Evolutionary conservation across 53 echinoderm and acorn worm genomes (phyloP).

Genomic region (Stichopus horrens): DNA sequence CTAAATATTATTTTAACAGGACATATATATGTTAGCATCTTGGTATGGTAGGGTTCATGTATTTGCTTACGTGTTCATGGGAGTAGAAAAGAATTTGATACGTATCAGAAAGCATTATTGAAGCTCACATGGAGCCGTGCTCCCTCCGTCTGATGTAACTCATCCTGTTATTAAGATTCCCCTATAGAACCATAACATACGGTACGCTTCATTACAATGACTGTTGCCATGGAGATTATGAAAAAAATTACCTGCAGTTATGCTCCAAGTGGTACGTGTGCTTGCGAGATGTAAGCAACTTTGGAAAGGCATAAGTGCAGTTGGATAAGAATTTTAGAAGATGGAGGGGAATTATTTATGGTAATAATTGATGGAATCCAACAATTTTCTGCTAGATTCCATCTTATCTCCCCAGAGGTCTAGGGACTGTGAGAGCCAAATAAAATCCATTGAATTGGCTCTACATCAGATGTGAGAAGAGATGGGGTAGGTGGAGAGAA

Average conservation of each 20-base stretch:
- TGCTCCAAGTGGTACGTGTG: background rate
- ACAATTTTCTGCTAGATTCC: constrained; percentile 11
- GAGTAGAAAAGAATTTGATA: too few species aligned
- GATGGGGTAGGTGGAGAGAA: background rate
- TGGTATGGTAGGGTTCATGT: too few species aligned
- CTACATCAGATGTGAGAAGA: background rate
- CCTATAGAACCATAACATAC: constrained; percentile 23
- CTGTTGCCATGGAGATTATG: constrained; percentile 4
- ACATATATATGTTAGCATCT: too few species aligned
- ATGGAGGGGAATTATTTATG: background rate
- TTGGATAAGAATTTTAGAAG: background rate
- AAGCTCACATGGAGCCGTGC: too few species aligned
- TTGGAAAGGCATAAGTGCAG: background rate
- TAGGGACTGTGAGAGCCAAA: background rate
- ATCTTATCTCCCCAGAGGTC: background rate
- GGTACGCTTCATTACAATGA: constrained; percentile 2
- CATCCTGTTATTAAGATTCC: background rate
- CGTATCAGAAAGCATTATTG: too few species aligned
- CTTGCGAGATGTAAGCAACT: background rate
- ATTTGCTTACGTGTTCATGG: too few species aligned
- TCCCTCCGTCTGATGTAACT: background rate
- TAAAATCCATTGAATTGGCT: background rate
- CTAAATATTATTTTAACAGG: too few species aligned
- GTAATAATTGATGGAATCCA: constrained; percentile 6
- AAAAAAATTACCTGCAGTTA: background rate